Conservation (phyloP, 2,888 invertebrate genomes). For the Meganola albula region DNA sequence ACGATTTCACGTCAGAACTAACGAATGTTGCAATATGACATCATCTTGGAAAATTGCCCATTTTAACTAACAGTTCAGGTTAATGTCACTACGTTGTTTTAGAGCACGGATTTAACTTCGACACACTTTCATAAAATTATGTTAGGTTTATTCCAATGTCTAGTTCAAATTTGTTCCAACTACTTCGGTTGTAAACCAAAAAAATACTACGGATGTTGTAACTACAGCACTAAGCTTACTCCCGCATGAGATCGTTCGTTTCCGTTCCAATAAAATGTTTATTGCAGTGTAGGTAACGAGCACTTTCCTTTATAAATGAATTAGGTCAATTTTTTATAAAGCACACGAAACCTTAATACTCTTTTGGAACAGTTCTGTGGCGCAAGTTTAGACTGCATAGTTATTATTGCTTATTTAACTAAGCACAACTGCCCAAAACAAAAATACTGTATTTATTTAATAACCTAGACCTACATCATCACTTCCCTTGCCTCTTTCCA, state of each 20-base stretch:
- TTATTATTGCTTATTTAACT: too few species aligned
- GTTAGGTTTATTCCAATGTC: constrained; percentile 54
- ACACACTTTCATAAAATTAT: constrained; percentile 51
- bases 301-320: constrained; percentile 19
- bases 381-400: too few species aligned
- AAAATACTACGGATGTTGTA: constrained; percentile 19
- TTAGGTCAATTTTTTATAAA: too few species aligned
- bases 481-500: too few species aligned
- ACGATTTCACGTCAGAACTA: constrained; percentile 16
- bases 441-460: too few species aligned
- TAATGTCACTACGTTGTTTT: constrained; percentile 36
- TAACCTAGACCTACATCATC: too few species aligned
- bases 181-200: background rate
- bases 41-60: constrained; percentile 53
- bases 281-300: constrained; percentile 23
- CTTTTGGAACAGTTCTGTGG: too few species aligned
- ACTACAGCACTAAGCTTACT: constrained; percentile 16
- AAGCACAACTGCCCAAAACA: too few species aligned
- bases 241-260: constrained; percentile 15
- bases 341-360: too few species aligned
- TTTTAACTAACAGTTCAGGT: constrained; percentile 34
- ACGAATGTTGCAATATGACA: constrained; percentile 28
- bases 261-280: constrained; percentile 31
- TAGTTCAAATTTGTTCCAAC: constrained; percentile 44
- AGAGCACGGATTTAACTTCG: constrained; percentile 35